Percentiles rank a stretch among this genome's conserved stretches.
Conservation (phyloP, 1,140 invertebrate genomes). For the Lasioglossum baleicum region DNA sequence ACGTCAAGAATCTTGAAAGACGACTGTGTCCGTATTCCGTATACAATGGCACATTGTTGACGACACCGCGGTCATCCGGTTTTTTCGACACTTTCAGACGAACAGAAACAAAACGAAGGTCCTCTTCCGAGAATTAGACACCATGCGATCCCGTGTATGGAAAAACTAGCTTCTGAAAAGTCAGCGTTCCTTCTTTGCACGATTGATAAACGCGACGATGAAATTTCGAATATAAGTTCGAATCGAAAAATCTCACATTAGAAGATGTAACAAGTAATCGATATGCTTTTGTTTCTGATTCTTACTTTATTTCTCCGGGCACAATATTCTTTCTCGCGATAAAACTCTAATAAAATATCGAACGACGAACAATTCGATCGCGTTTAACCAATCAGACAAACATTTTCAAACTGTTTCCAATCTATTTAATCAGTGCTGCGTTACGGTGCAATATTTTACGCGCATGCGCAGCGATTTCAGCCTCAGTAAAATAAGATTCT, state of each 20-base stretch:
- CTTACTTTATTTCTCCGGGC: background rate
- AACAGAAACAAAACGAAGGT: background rate
- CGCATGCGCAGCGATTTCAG: too few relatives aligned
- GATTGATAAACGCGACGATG: background rate
- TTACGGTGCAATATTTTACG: too few relatives aligned
- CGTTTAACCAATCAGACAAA: background rate
- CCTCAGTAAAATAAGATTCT: too few relatives aligned
- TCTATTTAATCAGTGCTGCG: slow-evolving; percentile 6
- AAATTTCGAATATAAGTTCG: background rate
- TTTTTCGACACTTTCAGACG: background rate
- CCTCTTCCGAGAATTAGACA: background rate
- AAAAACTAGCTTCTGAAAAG: background rate
- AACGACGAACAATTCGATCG: background rate
- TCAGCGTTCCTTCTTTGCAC: background rate
- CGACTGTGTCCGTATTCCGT: background rate
- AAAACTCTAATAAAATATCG: background rate
- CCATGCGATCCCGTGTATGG: background rate
- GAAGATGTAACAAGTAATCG: too few relatives aligned
- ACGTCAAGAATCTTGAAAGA: background rate
- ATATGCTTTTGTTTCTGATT: background rate
- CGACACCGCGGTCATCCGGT: background rate
- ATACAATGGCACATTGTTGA: slow-evolving; percentile 11
- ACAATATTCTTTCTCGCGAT: background rate
- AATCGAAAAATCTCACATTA: background rate
- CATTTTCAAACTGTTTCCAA: slow-evolving; percentile 2